phyloP scores from a whole-genome alignment of 2,797 vertebrate species.

The Rhyacichthys aspro region DNA sequence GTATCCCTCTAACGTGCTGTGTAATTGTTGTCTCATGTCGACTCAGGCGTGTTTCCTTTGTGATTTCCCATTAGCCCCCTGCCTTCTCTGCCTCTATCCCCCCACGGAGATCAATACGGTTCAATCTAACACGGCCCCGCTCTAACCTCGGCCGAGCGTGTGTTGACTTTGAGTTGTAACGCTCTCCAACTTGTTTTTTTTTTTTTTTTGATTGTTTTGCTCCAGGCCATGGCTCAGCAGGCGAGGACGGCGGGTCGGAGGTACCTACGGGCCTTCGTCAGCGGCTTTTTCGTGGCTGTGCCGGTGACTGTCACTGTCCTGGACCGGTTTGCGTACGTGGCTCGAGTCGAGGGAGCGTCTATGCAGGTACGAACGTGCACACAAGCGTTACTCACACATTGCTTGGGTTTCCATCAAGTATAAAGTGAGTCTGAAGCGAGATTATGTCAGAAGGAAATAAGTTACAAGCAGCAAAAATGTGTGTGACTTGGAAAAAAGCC shows the following conservation, averaged over 20 bases:
- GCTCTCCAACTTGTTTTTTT: too few relatives aligned
- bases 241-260: conserved; percentile 71
- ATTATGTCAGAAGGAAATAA: not conserved
- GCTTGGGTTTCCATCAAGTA: too few relatives aligned
- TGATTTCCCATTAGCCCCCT: conserved; percentile 8
- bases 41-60: conserved; percentile 1
- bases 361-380: conserved; percentile 88
- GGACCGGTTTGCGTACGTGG: conserved; percentile 90
- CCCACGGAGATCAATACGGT: conserved; percentile 18
- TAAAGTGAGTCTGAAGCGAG: too few relatives aligned
- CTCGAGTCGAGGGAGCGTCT: conserved; percentile 91
- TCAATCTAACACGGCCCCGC: not conserved
- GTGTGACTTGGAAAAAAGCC: too few relatives aligned
- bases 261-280: conserved; percentile 88
- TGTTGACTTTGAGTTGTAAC: not conserved
- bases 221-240: conserved; percentile 83
- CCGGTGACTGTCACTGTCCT: conserved; percentile 92
- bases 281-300: conserved; percentile 92
- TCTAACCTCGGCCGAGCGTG: conserved; percentile 1
- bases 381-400: too few relatives aligned
- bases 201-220: not conserved
- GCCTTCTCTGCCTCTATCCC: not conserved
- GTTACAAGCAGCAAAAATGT: too few relatives aligned
- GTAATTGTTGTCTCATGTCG: not conserved
- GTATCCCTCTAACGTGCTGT: not conserved